Evolutionary conservation across 2,797 vertebrate genomes (phyloP), one percentile per base, ranked within the genome.

Genomic region (Amblyraja radiata): DNA sequence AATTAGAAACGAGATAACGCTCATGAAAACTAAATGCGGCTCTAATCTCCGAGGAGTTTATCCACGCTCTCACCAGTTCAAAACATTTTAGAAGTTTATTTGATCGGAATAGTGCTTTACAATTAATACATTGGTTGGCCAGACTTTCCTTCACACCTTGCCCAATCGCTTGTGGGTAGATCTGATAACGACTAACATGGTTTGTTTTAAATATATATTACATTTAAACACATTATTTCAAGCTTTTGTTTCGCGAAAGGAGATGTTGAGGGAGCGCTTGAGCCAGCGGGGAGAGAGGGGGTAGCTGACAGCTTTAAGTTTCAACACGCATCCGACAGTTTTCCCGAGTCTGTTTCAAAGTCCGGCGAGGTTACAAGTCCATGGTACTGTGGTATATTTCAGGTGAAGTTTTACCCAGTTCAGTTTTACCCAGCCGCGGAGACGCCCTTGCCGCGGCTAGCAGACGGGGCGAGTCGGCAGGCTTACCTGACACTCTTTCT

Each of bases 141-240:
- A 9, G 28, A n/a, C 10, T 25, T 61, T 25, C 54, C 58, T 58
- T 84, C 23, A 93, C 93, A 93, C 16, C 93, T 93, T 93, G 93
- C 94, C 94, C 94, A 90, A 93, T 21, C 93, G 94, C 94, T 93
- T 54, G n/a, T 80, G 94, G 96, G 96, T 96, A 96, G 96, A 97
- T 97, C 96, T 97, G 97, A 97, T 97, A 97, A 97, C 96, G 96
- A 96, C 97, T 95, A 95, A 97, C 96, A 96, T 95, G 95, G 46
- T 54, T 54, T 54, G 46, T 6, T 54, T 54, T 54, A 54, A 54
- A 54, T 54, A 54, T 54, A 54, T 54, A 6, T 54, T 54, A 54
- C 5, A 54, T 54, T 6, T 54, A 54, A 54, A 54, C 46, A 54
- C 46, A 6, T 54, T 54, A 54, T 54, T 54, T 54, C 46, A 54